phyloP scores from a whole-genome alignment of 2,888 invertebrate species.

The Panzeria rudis region DNA sequence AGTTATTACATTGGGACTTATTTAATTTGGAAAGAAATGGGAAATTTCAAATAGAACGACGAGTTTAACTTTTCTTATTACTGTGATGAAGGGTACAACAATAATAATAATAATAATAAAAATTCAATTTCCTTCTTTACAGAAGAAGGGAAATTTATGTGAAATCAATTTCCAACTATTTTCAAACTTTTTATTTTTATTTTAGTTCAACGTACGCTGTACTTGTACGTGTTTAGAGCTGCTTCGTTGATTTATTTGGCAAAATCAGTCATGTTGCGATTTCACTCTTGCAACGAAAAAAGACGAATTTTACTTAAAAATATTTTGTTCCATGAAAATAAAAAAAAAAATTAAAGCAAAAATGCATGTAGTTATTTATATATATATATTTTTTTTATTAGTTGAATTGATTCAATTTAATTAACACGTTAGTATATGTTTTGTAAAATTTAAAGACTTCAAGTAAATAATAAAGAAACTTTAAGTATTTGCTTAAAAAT shows the following conservation, averaged over 20 bases:
- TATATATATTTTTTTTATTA: too few relatives aligned
- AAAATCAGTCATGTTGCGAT: conserved; percentile 35
- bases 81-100: neutral
- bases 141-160: conserved; percentile 9
- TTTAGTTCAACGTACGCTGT: neutral
- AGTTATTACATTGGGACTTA: too few relatives aligned
- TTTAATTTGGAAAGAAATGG: too few relatives aligned
- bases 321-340: neutral
- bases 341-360: neutral
- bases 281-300: neutral
- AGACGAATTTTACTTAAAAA: neutral
- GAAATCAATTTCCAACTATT: conserved; percentile 38
- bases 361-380: too few relatives aligned
- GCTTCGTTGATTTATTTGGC: conserved; percentile 45
- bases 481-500: too few relatives aligned
- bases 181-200: conserved; percentile 33
- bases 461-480: too few relatives aligned
- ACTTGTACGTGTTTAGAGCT: neutral
- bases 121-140: conserved; percentile 37
- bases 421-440: too few relatives aligned
- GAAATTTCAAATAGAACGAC: too few relatives aligned
- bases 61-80: too few relatives aligned
- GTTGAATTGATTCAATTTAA: too few relatives aligned
- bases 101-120: conserved; percentile 29
- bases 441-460: too few relatives aligned